Percentiles rank a stretch among this genome's conserved stretches.
Conservation (phyloP, 2,888 invertebrate species). For the Petrophora chlorosata region DNA sequence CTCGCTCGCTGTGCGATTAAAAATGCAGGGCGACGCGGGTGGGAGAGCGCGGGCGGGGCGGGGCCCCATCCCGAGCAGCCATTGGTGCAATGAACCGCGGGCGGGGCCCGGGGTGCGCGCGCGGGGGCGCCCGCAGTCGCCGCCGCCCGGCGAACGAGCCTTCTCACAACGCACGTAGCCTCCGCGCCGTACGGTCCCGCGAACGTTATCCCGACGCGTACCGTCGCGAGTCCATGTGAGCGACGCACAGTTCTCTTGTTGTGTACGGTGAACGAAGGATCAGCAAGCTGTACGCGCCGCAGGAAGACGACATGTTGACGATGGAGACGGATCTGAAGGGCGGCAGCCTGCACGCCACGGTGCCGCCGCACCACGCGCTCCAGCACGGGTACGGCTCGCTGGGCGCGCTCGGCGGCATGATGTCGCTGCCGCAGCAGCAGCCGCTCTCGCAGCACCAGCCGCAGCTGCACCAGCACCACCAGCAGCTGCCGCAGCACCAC, state of each 20-base stretch:
- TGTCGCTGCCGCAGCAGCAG: slow-evolving; percentile 87
- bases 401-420: slow-evolving; percentile 88
- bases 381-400: slow-evolving; percentile 90
- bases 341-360: slow-evolving; percentile 92
- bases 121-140: slow-evolving; percentile 55
- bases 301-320: slow-evolving; percentile 94
- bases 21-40: slow-evolving; percentile 78
- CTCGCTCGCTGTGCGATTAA: slow-evolving; percentile 78
- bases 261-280: slow-evolving; percentile 79
- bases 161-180: slow-evolving; percentile 80
- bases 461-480: slow-evolving; percentile 82
- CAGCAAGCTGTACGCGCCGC: slow-evolving; percentile 93
- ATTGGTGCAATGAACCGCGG: slow-evolving; percentile 53
- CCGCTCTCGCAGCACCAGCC: slow-evolving; percentile 86
- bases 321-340: slow-evolving; percentile 96
- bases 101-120: slow-evolving; percentile 54
- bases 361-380: slow-evolving; percentile 92
- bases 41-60: slow-evolving; percentile 71
- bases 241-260: slow-evolving; percentile 77
- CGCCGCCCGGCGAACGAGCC: slow-evolving; percentile 68
- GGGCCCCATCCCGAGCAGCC: slow-evolving; percentile 46
- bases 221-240: slow-evolving; percentile 81
- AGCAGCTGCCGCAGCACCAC: slow-evolving; percentile 76
- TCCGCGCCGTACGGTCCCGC: slow-evolving; percentile 78
- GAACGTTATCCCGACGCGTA: slow-evolving; percentile 64